Base-by-base conservation (phyloP, 37 sponge, comb jelly and placozoan genomes). In the Sycon ciliatum region DNA sequence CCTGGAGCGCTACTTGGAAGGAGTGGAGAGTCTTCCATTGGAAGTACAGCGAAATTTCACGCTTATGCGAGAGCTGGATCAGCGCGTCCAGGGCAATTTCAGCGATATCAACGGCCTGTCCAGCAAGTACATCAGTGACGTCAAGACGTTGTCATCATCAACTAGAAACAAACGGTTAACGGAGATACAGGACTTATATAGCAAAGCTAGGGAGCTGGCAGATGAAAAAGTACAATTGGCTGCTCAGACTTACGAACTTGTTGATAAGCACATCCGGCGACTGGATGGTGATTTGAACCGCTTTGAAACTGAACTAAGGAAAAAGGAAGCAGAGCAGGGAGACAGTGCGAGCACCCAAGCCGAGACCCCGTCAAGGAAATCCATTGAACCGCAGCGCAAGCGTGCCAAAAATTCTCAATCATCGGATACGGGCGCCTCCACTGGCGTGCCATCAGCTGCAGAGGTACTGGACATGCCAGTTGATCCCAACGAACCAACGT, bases 381-480 rank as follows among this genome's bases (percentile, higher is more conserved):
- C 11, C 27, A 23, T 11, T 22, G 32, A 28, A 28, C 63, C 7
- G 9, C 7, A 60, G 63, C 63, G 26, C 24, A 4, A 76, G 54
- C 29, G 32, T 34, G 31, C 54, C 77, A 23, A 37, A 23, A 32
- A 38, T 24, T 46, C 75, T 9, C 68, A 37, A 49, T 9, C 68
- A 22, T 33, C 35, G 9, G 33, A 36, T 20, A 26, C 56, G 1
- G 39, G 40, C 28, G 57, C 77, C 7, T 67, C 67, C 42, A 39
- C 68, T n/a, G 54, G 65, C 3, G 67, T 77, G 22, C 38, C 54
- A 18, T 13, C 13, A 54, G 69, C 56, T 6, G 78, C 69, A 23
- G 73, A 68, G 37, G 87, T 84, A 20, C 76, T 95, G 39, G 98
- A 95, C 57, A 95, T 95, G 98, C 92, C 92, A 38, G 98, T 91